Conservation (phyloP, 1,140 invertebrate species). For the Drosophila sturtevanti region DNA sequence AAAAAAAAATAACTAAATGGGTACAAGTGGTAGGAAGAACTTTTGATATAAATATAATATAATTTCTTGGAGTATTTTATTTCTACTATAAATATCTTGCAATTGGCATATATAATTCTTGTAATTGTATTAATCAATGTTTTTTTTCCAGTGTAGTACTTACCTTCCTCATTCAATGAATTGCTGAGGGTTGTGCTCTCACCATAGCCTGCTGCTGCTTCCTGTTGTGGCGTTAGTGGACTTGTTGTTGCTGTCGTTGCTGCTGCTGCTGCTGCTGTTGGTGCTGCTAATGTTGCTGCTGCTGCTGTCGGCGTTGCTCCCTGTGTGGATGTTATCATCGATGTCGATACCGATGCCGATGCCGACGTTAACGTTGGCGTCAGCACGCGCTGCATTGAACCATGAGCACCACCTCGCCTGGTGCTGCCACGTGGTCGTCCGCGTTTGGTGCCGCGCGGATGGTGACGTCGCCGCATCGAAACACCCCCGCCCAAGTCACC, state of each 20-base stretch:
- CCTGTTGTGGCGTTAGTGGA: too few species aligned
- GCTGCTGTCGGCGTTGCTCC: conserved; percentile 18
- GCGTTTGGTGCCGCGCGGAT: conserved; percentile 86
- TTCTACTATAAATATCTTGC: too few species aligned
- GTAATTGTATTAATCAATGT: too few species aligned
- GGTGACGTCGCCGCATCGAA: conserved; percentile 83
- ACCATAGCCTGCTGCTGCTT: conserved; percentile 39
- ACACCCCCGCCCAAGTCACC: conserved; percentile 66
- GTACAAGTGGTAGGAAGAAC: too few species aligned
- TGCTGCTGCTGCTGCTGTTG: conserved; percentile 40
- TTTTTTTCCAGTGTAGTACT: conserved; percentile 26
- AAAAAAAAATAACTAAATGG: too few species aligned
- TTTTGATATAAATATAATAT: conserved; percentile 5
- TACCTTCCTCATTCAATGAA: conserved; percentile 58
- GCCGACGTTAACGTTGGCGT: conserved; percentile 53
- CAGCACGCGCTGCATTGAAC: conserved; percentile 67
- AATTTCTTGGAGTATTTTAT: neutral
- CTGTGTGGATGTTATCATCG: conserved; percentile 42
- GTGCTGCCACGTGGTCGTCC: conserved; percentile 88
- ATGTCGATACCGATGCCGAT: conserved; percentile 53
- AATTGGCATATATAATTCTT: too few species aligned
- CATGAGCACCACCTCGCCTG: conserved; percentile 76
- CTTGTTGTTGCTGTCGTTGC: conserved; percentile 10
- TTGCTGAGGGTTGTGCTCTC: conserved; percentile 29
- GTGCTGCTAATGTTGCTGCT: conserved; percentile 6